These are phyloP conservation scores for Tichodroma muraria DNA, from an alignment of 2,113 vertebrate genomes.

Conservation along the genomic window DNA sequence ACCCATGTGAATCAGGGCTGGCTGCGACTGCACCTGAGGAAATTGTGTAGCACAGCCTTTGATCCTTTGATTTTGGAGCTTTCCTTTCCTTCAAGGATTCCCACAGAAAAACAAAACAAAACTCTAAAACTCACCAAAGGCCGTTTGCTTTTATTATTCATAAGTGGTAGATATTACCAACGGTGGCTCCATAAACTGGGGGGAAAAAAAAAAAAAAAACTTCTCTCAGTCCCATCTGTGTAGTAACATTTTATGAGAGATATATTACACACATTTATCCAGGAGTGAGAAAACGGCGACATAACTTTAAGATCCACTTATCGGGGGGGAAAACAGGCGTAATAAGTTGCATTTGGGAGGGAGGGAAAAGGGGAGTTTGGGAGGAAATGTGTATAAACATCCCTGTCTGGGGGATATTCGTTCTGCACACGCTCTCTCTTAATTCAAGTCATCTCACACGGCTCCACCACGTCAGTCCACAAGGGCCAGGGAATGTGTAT, in stretches of 20 bases:
- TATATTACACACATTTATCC: background rate
- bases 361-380: background rate
- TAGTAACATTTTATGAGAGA: conserved; percentile 30
- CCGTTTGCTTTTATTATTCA: conserved; percentile 50
- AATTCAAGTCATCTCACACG: background rate
- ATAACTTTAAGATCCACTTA: conserved; percentile 30
- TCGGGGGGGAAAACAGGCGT: background rate
- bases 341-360: background rate
- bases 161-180: conserved; percentile 44
- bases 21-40: background rate
- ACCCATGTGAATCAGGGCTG: background rate
- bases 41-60: background rate
- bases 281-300: background rate
- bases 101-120: conserved; percentile 36
- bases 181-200: conserved; percentile 1
- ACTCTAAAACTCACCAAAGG: background rate
- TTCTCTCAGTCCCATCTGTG: conserved; percentile 31
- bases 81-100: background rate
- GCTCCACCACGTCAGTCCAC: background rate
- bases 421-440: background rate
- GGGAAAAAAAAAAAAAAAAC: background rate
- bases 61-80: background rate
- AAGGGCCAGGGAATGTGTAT: background rate
- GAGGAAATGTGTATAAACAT: background rate
- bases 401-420: background rate